Evolutionary conservation across 2,113 vertebrate genomes (phyloP), one percentile per base, ranked within the genome.

Genomic region (Rhinichthys klamathensis): DNA sequence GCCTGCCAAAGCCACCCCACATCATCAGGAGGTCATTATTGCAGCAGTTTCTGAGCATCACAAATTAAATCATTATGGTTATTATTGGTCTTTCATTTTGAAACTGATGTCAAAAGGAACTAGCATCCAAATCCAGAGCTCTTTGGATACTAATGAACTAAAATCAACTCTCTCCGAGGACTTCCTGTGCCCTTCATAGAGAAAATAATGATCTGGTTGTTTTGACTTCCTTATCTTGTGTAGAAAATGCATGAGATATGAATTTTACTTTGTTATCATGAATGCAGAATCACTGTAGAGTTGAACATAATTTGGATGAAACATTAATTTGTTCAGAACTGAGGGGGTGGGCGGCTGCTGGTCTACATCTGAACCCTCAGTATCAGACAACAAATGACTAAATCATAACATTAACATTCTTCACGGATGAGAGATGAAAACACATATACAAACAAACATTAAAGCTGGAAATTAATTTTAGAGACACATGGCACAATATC

Each of bases 21-120:
- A 54, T 85, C 90, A 88, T 78, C 70, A 90, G 92, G 94, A 93
- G 91, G 90, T 89, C 87, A 94, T 93, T 93, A 94, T 94, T 94
- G 94, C 94, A 94, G 94, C 94, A 94, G 93, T 94, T 94, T 94
- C 93, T 92, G 90, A 87, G 77, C 25, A 84, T 84, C 51, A 18
- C 60, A 77, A 65, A 81, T 79, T 67, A 58, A n/a, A 51, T 78
- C 51, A 69, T 51, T 38, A 69, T 18, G 69, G 16, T 13, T 54
- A 38, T 65, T 61, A 51, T 74, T 80, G 23, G 12, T 15, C 27
- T 80, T 70, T 84, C 4, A 6, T 63, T 38, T 78, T 10, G 41
- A 69, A 67, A 4, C 46, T 35, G 15, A 73, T 44, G 54, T 11
- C 41, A 69, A 27, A 58, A 82, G 61, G 69, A 32, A 81, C 79